A percentile compares a stretch with the other conserved stretches of the same genome.
Conservation (phyloP, 2,888 invertebrate genomes). For the Drosophila birchii region DNA sequence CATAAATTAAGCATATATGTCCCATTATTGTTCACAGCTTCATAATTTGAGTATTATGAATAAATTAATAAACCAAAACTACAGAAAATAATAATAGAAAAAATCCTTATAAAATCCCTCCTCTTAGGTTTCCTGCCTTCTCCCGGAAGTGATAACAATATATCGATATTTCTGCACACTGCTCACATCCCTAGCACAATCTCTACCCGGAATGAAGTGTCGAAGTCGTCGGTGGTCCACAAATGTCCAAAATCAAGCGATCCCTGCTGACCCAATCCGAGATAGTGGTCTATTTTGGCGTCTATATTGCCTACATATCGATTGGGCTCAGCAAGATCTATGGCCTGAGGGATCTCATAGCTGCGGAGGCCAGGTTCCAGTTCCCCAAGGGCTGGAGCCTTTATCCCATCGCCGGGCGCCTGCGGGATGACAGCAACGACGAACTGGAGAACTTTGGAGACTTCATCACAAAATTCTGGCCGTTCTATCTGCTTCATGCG, state of each 20-base stretch:
- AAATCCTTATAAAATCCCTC: no score
- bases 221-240: not conserved
- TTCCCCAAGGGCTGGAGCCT: slow-evolving; percentile 79
- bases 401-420: slow-evolving; percentile 52
- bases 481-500: slow-evolving; percentile 82
- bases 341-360: slow-evolving; percentile 69
- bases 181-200: slow-evolving; percentile 11
- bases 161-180: slow-evolving; percentile 13
- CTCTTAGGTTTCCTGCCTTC: not conserved
- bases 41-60: slow-evolving; percentile 13
- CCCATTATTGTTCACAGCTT: slow-evolving; percentile 12
- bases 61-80: slow-evolving; percentile 12
- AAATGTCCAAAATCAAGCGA: slow-evolving; percentile 17
- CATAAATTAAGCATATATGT: not conserved
- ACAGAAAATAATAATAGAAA: no score
- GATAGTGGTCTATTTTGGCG: slow-evolving; percentile 76
- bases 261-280: slow-evolving; percentile 67
- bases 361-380: slow-evolving; percentile 63
- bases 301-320: slow-evolving; percentile 81
- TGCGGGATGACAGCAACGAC: slow-evolving; percentile 82
- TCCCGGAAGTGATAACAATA: not conserved
- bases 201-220: slow-evolving; percentile 3
- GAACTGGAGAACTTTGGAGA: slow-evolving; percentile 82
- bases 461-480: slow-evolving; percentile 74
- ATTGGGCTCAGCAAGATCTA: slow-evolving; percentile 78